A percentile compares a stretch with the other conserved stretches of the same genome.
Evolutionary conservation across 2,113 vertebrate genomes (phyloP).

Genomic region (Canis aureus): DNA sequence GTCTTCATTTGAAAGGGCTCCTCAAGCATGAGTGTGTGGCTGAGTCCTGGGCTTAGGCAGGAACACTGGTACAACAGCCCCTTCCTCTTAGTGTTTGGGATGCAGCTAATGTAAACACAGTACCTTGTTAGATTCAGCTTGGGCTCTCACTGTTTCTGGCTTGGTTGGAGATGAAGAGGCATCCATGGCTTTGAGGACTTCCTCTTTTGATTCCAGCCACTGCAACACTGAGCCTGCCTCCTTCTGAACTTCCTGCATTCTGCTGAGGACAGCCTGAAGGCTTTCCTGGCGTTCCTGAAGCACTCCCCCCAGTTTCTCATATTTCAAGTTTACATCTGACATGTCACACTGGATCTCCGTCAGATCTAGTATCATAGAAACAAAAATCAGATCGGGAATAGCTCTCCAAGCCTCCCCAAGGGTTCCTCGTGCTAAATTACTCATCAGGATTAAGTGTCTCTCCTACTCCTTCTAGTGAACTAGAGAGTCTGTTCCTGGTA

Average conservation of each 20-base stretch:
- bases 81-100: background rate
- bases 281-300: slow-evolving; percentile 88
- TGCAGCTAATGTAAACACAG: background rate
- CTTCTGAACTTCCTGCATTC: slow-evolving; percentile 89
- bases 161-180: slow-evolving; percentile 91
- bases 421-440: background rate
- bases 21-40: background rate
- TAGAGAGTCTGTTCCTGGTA: slow-evolving; percentile 30
- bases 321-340: slow-evolving; percentile 91
- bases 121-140: slow-evolving; percentile 98
- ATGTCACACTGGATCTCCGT: slow-evolving; percentile 96
- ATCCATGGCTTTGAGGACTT: slow-evolving; percentile 87
- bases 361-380: slow-evolving; percentile 90
- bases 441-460: slow-evolving; percentile 22
- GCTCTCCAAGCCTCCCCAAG: background rate
- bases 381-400: slow-evolving; percentile 61
- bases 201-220: slow-evolving; percentile 94
- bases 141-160: slow-evolving; percentile 92
- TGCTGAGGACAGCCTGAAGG: slow-evolving; percentile 89
- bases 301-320: slow-evolving; percentile 91
- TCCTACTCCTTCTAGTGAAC: slow-evolving; percentile 40
- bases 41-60: background rate
- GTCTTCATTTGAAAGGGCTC: background rate
- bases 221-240: slow-evolving; percentile 88
- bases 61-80: background rate